phyloP scores from a whole-genome alignment of 2,113 vertebrate species.

The Ascaphus truei region DNA sequence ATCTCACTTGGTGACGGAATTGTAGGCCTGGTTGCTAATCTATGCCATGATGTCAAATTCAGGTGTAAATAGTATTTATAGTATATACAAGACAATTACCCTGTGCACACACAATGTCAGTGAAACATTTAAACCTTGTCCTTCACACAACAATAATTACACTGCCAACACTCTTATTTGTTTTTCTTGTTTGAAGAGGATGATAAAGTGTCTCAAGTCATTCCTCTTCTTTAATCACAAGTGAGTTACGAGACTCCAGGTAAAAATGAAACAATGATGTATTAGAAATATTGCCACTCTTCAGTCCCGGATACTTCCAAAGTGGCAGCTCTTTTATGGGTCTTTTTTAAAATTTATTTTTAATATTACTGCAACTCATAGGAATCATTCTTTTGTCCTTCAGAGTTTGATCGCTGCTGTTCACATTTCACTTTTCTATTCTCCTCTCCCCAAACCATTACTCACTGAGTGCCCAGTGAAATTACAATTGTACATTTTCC shows the following conservation, averaged over 20 bases:
- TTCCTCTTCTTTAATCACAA: too few species aligned
- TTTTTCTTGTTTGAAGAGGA: background rate
- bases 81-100: background rate
- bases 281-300: too few species aligned
- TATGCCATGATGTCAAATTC: background rate
- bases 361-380: slow-evolving; percentile 46
- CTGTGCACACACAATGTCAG: background rate
- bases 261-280: too few species aligned
- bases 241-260: too few species aligned
- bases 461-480: slow-evolving; percentile 91
- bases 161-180: slow-evolving; percentile 19
- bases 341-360: too few species aligned
- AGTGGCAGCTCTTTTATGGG: too few species aligned
- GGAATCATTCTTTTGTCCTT: slow-evolving; percentile 65
- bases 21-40: background rate
- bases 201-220: background rate
- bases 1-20: background rate
- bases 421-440: slow-evolving; percentile 72
- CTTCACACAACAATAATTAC: background rate
- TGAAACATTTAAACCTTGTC: background rate
- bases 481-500: slow-evolving; percentile 96
- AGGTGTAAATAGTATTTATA: background rate
- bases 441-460: slow-evolving; percentile 76
- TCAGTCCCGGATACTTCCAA: too few species aligned
- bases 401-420: slow-evolving; percentile 68